These are phyloP conservation scores for Mus caroli DNA, from an alignment of 2,797 vertebrate species.

Conservation along the genomic window DNA sequence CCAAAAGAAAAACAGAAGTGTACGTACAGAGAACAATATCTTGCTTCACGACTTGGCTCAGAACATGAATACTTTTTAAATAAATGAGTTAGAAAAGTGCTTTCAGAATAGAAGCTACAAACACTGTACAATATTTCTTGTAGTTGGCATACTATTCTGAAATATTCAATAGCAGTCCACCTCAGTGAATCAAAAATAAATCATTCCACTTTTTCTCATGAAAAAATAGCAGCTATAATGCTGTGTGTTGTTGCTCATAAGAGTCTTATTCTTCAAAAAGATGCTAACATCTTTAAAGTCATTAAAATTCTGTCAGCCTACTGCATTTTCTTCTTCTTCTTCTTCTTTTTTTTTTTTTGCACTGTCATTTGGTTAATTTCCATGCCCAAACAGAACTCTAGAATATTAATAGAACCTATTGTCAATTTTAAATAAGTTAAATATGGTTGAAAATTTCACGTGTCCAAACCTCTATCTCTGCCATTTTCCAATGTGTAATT, in stretches of 20 bases:
- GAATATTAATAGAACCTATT: conserved; percentile 50
- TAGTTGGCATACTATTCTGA: conserved; percentile 31
- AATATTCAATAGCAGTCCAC: conserved; percentile 60
- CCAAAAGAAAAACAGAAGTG: conserved; percentile 27
- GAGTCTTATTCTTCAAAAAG: conserved; percentile 47
- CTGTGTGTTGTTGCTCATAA: conserved; percentile 26
- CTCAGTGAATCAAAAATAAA: conserved; percentile 64
- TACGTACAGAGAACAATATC: conserved; percentile 46
- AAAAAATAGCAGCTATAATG: conserved; percentile 45
- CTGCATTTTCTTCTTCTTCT: not conserved
- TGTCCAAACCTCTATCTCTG: conserved; percentile 69
- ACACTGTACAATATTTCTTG: conserved; percentile 15
- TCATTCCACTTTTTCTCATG: conserved; percentile 5
- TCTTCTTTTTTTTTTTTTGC: not conserved
- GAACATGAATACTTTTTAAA: conserved; percentile 77
- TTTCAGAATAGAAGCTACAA: conserved; percentile 71
- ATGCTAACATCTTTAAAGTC: conserved; percentile 46
- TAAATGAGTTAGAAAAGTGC: conserved; percentile 77
- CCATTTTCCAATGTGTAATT: conserved; percentile 80
- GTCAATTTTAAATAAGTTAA: conserved; percentile 77
- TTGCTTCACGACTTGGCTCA: conserved; percentile 67
- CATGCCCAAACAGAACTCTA: conserved; percentile 42
- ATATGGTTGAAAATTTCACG: conserved; percentile 78
- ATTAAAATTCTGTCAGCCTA: conserved; percentile 29
- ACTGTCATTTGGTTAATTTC: conserved; percentile 60